Conservation (phyloP, 2,113 vertebrate genomes). For the Xiphorhynchus elegans region DNA sequence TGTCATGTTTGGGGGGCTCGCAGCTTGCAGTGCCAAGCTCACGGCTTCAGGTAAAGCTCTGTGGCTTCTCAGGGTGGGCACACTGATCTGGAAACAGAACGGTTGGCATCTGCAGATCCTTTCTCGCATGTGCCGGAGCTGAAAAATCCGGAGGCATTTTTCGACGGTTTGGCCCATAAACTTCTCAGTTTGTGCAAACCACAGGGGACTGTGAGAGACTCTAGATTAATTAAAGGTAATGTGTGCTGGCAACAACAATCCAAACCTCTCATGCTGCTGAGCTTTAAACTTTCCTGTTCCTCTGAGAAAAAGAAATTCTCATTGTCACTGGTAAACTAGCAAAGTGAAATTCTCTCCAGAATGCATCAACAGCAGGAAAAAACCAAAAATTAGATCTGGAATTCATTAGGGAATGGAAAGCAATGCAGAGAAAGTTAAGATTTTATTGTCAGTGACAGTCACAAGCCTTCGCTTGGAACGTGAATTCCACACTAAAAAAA, state of each 20-base stretch:
- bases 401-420: constrained; percentile 6
- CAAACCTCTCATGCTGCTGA: background rate
- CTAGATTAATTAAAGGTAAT: constrained; percentile 31
- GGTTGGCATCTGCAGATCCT: background rate
- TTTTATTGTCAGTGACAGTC: background rate
- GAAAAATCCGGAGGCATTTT: background rate
- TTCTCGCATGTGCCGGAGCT: background rate
- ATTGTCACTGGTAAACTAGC: background rate
- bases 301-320: constrained; percentile 21
- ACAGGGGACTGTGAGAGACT: background rate
- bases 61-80: accelerated
- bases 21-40: background rate
- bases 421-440: background rate
- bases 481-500: background rate
- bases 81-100: background rate
- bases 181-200: constrained; percentile 6
- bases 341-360: constrained; percentile 15
- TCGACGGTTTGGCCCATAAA: background rate
- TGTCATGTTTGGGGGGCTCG: background rate
- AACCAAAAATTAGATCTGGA: background rate
- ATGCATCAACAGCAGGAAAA: background rate
- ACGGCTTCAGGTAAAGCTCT: background rate
- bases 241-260: background rate
- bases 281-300: background rate
- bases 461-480: accelerated